Conservation (phyloP, 2,888 invertebrate species). For the Hanleya hanleyi region DNA sequence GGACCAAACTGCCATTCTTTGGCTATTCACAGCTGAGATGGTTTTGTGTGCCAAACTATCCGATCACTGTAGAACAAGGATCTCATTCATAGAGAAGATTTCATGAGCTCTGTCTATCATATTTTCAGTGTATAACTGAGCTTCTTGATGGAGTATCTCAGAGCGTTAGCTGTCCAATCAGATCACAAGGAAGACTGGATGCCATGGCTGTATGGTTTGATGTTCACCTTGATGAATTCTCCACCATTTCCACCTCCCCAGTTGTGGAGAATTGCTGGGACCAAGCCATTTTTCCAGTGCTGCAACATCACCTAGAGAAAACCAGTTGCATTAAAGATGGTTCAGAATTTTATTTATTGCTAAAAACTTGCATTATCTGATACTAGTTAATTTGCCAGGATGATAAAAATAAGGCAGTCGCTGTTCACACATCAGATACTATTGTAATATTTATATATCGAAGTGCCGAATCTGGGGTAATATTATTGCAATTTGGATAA, state of each 20-base stretch:
- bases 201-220: slow-evolving; percentile 84
- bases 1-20: too few species aligned
- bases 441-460: too few species aligned
- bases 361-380: too few species aligned
- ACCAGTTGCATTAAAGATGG: too few species aligned
- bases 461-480: too few species aligned
- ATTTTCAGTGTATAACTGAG: neutral
- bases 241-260: slow-evolving; percentile 80
- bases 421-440: too few species aligned
- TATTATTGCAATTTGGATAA: too few species aligned
- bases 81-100: neutral
- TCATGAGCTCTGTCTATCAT: neutral
- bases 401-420: too few species aligned
- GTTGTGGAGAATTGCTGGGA: slow-evolving; percentile 81
- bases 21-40: too few species aligned
- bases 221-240: slow-evolving; percentile 80
- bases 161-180: slow-evolving; percentile 29
- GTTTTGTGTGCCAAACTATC: neutral
- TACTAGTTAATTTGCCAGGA: too few species aligned
- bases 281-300: slow-evolving; percentile 81
- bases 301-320: slow-evolving; percentile 30
- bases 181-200: slow-evolving; percentile 78
- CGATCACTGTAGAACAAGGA: neutral
- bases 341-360: too few species aligned
- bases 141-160: neutral